phyloP scores from a whole-genome alignment of 2,888 invertebrate species.

The Pyrochroa serraticornis region DNA sequence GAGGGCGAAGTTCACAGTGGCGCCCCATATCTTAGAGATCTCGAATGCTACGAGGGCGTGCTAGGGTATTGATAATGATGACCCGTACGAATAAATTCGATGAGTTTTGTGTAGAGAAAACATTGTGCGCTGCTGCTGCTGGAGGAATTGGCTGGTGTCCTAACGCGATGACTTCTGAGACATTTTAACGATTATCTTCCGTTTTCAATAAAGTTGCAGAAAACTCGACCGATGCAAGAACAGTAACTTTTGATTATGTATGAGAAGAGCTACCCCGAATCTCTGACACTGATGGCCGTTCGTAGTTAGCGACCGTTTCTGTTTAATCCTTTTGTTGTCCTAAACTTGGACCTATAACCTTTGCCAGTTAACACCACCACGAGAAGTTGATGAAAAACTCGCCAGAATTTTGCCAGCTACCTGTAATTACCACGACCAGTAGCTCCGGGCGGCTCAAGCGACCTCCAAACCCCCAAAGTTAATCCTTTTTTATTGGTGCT shows the following conservation, averaged over 20 bases:
- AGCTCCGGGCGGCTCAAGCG: not conserved
- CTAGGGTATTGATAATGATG: conserved; percentile 11
- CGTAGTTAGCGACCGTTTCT: too few relatives aligned
- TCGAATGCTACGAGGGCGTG: not conserved
- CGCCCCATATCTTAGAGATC: conserved; percentile 21
- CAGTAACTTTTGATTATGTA: not conserved
- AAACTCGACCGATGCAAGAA: not conserved
- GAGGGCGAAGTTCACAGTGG: conserved; percentile 4
- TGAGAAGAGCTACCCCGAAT: too few relatives aligned
- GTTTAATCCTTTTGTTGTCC: too few relatives aligned
- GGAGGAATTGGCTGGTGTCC: conserved; percentile 16
- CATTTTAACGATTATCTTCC: conserved; percentile 13
- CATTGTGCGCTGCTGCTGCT: not conserved
- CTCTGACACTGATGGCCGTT: too few relatives aligned
- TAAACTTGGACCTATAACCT: too few relatives aligned
- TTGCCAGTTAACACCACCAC: too few relatives aligned
- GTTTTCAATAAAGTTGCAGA: not conserved
- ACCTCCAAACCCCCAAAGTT: too few relatives aligned
- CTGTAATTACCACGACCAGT: too few relatives aligned
- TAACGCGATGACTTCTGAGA: conserved; percentile 4
- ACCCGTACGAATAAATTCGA: conserved; percentile 13
- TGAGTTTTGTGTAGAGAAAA: not conserved
- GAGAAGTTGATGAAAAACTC: too few relatives aligned
- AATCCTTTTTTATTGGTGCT: too few relatives aligned
- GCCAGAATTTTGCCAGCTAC: too few relatives aligned